These are phyloP conservation scores for Oenanthe melanoleuca DNA, from an alignment of 2,113 vertebrate species.

Conservation along the genomic window DNA sequence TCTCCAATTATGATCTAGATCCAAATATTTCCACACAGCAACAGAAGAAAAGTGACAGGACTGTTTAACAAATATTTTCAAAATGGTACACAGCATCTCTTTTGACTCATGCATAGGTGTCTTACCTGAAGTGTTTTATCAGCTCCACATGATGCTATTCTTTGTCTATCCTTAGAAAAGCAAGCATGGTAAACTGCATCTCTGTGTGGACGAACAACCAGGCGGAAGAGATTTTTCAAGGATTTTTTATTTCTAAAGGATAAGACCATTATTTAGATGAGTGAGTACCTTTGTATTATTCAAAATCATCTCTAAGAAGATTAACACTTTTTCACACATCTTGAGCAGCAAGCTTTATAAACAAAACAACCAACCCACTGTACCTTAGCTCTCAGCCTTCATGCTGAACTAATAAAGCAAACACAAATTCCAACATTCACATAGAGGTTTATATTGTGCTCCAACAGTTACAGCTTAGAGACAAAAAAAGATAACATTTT, in stretches of 20 bases:
- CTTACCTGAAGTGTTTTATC: slow-evolving; percentile 90
- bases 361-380: neutral
- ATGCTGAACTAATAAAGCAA: neutral
- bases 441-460: neutral
- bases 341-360: neutral
- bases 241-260: slow-evolving; percentile 85
- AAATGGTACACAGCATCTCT: neutral
- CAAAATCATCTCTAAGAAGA: neutral
- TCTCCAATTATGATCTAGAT: neutral
- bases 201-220: slow-evolving; percentile 91
- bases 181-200: slow-evolving; percentile 90
- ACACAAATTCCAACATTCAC: neutral
- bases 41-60: neutral
- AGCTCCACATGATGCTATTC: slow-evolving; percentile 92
- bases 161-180: slow-evolving; percentile 89
- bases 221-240: slow-evolving; percentile 84
- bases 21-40: neutral
- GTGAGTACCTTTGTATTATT: neutral
- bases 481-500: neutral
- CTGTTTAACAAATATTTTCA: neutral
- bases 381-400: neutral
- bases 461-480: neutral
- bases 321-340: neutral
- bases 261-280: slow-evolving; percentile 6
- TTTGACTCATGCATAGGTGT: neutral